Evolutionary conservation across 2,797 vertebrate species (phyloP), one percentile per base, ranked within the genome.

Genomic region (Schizothorax lantsangensis): DNA sequence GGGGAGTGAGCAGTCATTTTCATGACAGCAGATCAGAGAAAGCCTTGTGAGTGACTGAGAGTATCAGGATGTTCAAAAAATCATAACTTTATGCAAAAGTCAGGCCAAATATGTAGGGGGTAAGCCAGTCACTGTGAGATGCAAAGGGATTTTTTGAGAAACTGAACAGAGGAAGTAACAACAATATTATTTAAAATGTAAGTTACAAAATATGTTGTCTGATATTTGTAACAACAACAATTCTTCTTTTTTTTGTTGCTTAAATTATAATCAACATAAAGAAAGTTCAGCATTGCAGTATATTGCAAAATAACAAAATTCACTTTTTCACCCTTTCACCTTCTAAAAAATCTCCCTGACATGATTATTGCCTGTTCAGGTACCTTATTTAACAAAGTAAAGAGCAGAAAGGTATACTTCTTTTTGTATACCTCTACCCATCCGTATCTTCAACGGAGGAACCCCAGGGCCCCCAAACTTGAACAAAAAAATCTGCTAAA

Each of bases 401-500:
- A 40, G 82, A 40, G 30, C 45, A 52, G 33, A 71, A 78, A 52
- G 15, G 66, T 11, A 87, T 84, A 57, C 54, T 21, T 83, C n/a
- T 74, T 64, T 75, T 69, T 68, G 62, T 84, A 17, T 59, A 47
- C 40, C 5, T 38, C 64, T 77, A 45, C 36, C 57, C 30, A 49
- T 33, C 45, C 45, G 45, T 84, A 77, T 54, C 85, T 74, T 77
- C 30, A 66, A 17, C 2, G 23, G 52, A 40, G 66, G 52, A 84
- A 79, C 84, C 84, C 45, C 26, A 30, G 17, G 80, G 73, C 81
- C 86, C 86, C 91, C 87, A 89, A 88, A 81, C 88, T 91, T 90
- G 90, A 93, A 89, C 88, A 78, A 88, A 91, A 92, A 85, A 79
- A 88, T 71, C 75, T 36, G 80, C 86, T 89, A 72, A 75, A 88